phyloP scores from a whole-genome alignment of 1,140 invertebrate species.

The Chelonus insularis region DNA sequence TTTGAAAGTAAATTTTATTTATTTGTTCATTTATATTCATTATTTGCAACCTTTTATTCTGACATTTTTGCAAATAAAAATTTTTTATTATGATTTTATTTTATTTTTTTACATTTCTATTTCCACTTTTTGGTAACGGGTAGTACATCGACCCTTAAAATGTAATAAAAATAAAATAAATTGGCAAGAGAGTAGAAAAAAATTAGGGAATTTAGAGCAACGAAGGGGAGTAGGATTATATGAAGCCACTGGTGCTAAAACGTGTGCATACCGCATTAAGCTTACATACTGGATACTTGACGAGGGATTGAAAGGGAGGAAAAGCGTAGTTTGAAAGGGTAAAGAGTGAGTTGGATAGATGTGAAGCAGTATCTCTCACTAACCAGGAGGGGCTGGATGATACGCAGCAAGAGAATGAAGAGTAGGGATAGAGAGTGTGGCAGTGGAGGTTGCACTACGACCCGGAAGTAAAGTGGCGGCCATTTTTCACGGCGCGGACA shows the following conservation, averaged over 20 bases:
- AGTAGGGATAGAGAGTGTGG: conserved; percentile 19
- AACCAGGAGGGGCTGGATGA: conserved; percentile 28
- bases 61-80: too few species aligned
- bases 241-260: background rate
- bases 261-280: conserved; percentile 29
- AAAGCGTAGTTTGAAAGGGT: background rate
- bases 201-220: background rate
- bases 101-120: too few species aligned
- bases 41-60: too few species aligned
- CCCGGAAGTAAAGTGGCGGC: conserved; percentile 45
- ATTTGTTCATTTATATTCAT: too few species aligned
- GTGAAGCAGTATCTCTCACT: conserved; percentile 22
- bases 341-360: conserved; percentile 13
- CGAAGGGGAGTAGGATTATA: background rate
- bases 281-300: conserved; percentile 30
- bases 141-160: conserved; percentile 27
- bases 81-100: too few species aligned
- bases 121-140: too few species aligned
- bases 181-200: background rate
- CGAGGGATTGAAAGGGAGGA: background rate
- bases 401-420: conserved; percentile 15
- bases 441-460: conserved; percentile 23
- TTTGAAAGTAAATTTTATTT: too few species aligned
- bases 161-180: background rate
- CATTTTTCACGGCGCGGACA: conserved; percentile 55